Evolutionary conservation across 2,888 invertebrate genomes (phyloP).

Genomic region (Alloscopus bannaensis): DNA sequence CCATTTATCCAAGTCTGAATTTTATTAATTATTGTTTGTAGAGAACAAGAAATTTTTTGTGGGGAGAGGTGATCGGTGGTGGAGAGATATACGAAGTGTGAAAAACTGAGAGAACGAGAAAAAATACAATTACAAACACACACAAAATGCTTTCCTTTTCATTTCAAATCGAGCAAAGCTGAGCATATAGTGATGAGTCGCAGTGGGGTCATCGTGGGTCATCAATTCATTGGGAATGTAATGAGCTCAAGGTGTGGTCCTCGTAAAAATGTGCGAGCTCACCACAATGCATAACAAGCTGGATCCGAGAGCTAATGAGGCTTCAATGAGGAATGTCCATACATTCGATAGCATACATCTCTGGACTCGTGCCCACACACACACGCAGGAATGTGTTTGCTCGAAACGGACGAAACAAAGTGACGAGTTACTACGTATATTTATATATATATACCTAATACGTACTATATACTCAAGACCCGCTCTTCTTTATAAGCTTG

Average conservation of each 20-base stretch:
- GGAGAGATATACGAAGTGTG: neutral
- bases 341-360: neutral
- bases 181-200: neutral
- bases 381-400: neutral
- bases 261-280: neutral
- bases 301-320: neutral
- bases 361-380: slow-evolving; percentile 53
- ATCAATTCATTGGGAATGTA: neutral
- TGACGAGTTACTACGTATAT: neutral
- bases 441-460: neutral
- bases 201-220: slow-evolving; percentile 4
- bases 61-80: too few species aligned
- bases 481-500: slow-evolving; percentile 1
- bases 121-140: neutral
- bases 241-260: neutral
- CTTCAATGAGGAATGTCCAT: neutral
- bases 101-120: neutral
- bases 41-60: slow-evolving; percentile 7
- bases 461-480: neutral
- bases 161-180: neutral
- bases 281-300: neutral
- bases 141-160: neutral
- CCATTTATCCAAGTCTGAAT: slow-evolving; percentile 64
- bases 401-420: too few species aligned
- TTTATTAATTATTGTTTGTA: slow-evolving; percentile 61